These are phyloP conservation scores for Rissa tridactyla DNA, from an alignment of 2,113 vertebrate species.

Conservation along the genomic window DNA sequence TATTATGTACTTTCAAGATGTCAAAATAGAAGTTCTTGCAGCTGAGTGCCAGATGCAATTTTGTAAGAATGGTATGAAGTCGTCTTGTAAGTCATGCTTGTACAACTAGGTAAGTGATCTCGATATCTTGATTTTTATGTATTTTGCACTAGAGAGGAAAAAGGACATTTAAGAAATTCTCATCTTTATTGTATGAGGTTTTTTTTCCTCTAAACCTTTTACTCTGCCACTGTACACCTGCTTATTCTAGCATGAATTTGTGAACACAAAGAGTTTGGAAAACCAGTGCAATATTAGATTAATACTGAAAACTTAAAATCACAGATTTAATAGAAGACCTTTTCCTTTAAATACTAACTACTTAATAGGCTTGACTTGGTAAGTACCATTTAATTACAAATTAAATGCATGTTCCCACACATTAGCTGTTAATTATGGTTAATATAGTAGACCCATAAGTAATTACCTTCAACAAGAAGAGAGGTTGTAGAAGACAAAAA, in stretches of 20 bases:
- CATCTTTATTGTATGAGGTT: neutral
- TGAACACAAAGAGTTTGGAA: neutral
- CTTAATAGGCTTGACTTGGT: neutral
- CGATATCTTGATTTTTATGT: neutral
- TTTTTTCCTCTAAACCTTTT: neutral
- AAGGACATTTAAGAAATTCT: neutral
- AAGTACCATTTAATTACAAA: slow-evolving; percentile 22
- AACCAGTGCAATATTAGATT: neutral
- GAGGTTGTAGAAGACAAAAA: slow-evolving; percentile 16
- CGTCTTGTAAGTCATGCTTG: neutral
- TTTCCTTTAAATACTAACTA: neutral
- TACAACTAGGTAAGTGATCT: neutral
- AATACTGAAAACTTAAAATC: neutral
- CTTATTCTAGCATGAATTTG: neutral
- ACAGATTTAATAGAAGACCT: neutral
- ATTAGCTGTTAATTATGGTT: slow-evolving; percentile 4
- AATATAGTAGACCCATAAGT: neutral
- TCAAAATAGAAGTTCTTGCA: slow-evolving; percentile 17
- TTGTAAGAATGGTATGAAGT: slow-evolving; percentile 16
- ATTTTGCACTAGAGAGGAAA: neutral
- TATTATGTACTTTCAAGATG: neutral
- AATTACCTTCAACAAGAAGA: slow-evolving; percentile 17
- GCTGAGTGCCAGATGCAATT: slow-evolving; percentile 8
- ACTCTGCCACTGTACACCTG: neutral
- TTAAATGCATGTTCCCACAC: neutral